These are phyloP conservation scores for Pteropus rufus DNA, from an alignment of 2,797 vertebrate genomes.

Conservation along the genomic window DNA sequence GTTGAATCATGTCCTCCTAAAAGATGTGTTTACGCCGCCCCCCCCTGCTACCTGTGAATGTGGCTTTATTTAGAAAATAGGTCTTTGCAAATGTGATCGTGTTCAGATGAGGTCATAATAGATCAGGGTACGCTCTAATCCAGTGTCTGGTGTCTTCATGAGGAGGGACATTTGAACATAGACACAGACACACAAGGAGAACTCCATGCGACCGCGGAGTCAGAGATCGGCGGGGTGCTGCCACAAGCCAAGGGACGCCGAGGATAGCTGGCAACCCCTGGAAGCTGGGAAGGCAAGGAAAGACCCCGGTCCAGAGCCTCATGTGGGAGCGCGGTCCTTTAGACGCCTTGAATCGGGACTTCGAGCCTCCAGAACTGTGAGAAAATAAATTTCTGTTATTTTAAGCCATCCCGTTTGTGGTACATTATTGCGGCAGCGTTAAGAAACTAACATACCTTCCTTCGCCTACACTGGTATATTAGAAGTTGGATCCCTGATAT, in stretches of 20 bases:
- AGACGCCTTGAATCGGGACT: neutral
- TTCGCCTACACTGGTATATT: neutral
- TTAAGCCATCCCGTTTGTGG: neutral
- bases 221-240: too few relatives aligned
- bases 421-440: neutral
- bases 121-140: neutral
- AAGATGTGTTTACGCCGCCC: neutral
- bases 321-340: too few relatives aligned
- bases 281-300: neutral
- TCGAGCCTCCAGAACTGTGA: too few relatives aligned
- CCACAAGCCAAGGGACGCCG: neutral
- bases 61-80: neutral
- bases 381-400: too few relatives aligned
- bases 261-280: neutral
- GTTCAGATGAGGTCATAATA: neutral
- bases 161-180: neutral
- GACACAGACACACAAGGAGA: neutral
- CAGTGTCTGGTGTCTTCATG: neutral
- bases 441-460: neutral
- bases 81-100: neutral
- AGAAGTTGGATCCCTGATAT: neutral
- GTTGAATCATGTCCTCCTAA: neutral
- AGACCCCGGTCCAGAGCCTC: neutral
- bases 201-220: accelerated
- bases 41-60: neutral